Percentiles rank a stretch among this genome's conserved stretches.
Evolutionary conservation across 2,888 invertebrate genomes (phyloP).

Genomic region (Morpho deidamia): DNA sequence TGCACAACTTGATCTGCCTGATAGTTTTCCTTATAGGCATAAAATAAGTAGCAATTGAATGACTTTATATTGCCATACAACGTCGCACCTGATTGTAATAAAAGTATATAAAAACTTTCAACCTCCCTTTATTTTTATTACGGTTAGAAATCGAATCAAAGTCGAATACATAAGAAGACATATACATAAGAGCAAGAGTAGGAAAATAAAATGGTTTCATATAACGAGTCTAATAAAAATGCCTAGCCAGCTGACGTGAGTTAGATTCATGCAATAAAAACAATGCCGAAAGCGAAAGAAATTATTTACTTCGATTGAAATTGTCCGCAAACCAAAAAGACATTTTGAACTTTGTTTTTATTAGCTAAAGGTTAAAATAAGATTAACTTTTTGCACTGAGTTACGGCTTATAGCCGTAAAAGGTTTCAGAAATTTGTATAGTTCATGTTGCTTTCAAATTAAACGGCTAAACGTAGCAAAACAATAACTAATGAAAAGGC

Average conservation of each 20-base stretch:
- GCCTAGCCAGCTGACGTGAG: constrained; percentile 25
- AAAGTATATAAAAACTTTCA: too few relatives aligned
- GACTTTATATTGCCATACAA: too few relatives aligned
- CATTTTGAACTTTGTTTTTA: constrained; percentile 4
- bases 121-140: background rate
- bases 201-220: constrained; percentile 6
- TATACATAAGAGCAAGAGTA: constrained; percentile 6
- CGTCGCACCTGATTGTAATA: too few relatives aligned
- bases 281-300: constrained; percentile 24
- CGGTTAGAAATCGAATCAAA: constrained; percentile 5
- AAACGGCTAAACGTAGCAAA: constrained; percentile 3
- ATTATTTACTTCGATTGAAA: constrained; percentile 19
- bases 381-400: constrained; percentile 1
- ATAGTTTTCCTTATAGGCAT: too few relatives aligned
- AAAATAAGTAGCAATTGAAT: too few relatives aligned
- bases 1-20: too few relatives aligned
- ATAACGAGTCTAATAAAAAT: constrained; percentile 23
- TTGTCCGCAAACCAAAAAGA: background rate
- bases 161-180: too few relatives aligned
- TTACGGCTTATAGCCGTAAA: constrained; percentile 1
- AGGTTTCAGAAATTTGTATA: constrained; percentile 3
- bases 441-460: constrained; percentile 6
- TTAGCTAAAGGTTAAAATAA: background rate
- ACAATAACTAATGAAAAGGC: background rate
- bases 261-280: constrained; percentile 25